A percentile compares a stretch with the other conserved stretches of the same genome.
phyloP scores from a whole-genome alignment of 2,797 vertebrate genomes.

The Salmo trutta region DNA sequence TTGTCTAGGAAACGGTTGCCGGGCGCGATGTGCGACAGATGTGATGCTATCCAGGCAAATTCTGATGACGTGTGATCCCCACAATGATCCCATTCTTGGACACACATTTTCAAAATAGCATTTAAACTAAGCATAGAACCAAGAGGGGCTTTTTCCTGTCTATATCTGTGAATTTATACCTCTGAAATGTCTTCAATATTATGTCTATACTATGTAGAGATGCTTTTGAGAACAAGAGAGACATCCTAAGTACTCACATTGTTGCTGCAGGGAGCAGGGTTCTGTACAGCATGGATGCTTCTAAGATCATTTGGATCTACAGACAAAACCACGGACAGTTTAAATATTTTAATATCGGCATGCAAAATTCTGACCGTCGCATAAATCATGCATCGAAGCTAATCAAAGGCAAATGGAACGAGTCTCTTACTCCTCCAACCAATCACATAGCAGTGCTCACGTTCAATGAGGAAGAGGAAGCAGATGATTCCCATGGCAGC shows the following conservation, averaged over 20 bases:
- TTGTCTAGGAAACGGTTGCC: slow-evolving; percentile 24
- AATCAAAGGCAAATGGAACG: no score
- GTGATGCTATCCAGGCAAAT: slow-evolving; percentile 2
- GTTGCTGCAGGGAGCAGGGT: slow-evolving; percentile 26
- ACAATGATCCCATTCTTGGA: background rate
- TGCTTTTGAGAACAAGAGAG: background rate
- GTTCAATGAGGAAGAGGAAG: slow-evolving; percentile 93
- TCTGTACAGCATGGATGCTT: slow-evolving; percentile 61
- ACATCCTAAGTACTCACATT: slow-evolving; percentile 71
- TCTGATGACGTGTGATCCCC: background rate
- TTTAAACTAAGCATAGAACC: no score
- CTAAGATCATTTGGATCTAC: slow-evolving; percentile 92
- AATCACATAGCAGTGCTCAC: slow-evolving; percentile 73
- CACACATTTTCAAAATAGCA: background rate
- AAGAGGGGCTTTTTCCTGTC: background rate
- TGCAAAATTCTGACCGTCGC: background rate
- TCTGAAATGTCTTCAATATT: background rate
- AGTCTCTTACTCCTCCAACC: background rate
- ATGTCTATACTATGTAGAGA: background rate
- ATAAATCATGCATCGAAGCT: no score
- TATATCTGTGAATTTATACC: background rate
- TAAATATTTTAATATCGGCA: background rate
- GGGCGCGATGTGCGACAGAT: background rate
- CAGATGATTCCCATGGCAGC: slow-evolving; percentile 82
- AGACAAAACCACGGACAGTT: slow-evolving; percentile 14